Evolutionary conservation across 2,797 vertebrate species (phyloP), one percentile per base, ranked within the genome.

Genomic region (Chelon auratus): DNA sequence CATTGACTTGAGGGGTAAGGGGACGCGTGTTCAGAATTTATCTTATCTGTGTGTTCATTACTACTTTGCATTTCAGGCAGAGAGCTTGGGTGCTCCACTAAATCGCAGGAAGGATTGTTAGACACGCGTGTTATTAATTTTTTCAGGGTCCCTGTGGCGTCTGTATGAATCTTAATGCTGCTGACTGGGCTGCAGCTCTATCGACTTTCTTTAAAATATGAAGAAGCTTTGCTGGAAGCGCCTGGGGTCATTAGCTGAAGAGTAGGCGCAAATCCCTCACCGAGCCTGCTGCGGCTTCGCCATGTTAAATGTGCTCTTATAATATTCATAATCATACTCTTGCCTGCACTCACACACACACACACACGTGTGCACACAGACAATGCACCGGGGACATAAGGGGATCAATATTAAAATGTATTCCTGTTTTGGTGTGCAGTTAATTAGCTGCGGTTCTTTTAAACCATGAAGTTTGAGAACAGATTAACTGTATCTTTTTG

Each of bases 311-410:
- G 92, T 89, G 92, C 93, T 93, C 88, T 91, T 95, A 94, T 95
- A 95, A 95, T 95, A 95, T 95, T 95, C 94, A 95, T 95, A 95
- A 94, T 94, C 93, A 95, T 95, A 95, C 93, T 91, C 90, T 89
- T 88, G 89, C 78, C 84, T 86, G 77, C 91, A 77, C 90, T 82
- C 84, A 63, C 62, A 57, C 70, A 67, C 51, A 45, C 51, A 45
- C 66, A 68, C 75, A 55, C 72, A 51, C 81, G 78, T 33, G 75
- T 39, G 56, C 79, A 81, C 76, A 71, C 77, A 88, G 80, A 92
- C 87, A 91, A 92, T 91, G 77, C 90, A 86, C 85, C 61, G 58
- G 89, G 90, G 93, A 92, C 81, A 78, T 58, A 47, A 85, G 67
- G 78, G 83, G 91, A 95, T 95, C 93, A 93, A 95, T 95, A 94